Evolutionary conservation across 2,888 invertebrate genomes (phyloP).

Genomic region (Chaetogeoica ovagalla): DNA sequence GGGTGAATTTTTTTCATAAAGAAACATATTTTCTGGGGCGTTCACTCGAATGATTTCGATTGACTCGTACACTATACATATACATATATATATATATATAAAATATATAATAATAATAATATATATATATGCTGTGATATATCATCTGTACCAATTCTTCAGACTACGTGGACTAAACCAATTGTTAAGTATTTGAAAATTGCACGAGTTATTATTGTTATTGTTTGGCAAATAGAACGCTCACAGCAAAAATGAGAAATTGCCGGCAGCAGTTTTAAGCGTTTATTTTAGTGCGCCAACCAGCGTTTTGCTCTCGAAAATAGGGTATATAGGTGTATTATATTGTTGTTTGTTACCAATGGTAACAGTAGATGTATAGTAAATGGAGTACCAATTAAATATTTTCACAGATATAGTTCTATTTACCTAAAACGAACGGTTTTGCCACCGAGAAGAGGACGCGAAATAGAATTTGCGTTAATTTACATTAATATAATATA

Average conservation of each 20-base stretch:
- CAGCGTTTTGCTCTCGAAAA: background rate
- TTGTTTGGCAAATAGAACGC: conserved; percentile 21
- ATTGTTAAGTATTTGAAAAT: conserved; percentile 21
- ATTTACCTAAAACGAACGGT: background rate
- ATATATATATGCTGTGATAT: background rate
- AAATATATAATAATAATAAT: no score
- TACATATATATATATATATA: no score
- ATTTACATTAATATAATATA: background rate
- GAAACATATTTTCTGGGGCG: background rate
- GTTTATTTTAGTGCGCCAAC: background rate
- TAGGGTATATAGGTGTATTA: background rate
- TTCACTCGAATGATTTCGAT: background rate
- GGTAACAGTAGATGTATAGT: background rate
- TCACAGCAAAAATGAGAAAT: background rate
- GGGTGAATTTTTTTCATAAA: background rate
- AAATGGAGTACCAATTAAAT: background rate
- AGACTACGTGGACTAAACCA: conserved; percentile 5
- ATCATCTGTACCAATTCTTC: background rate
- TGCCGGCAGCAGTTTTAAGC: conserved; percentile 1
- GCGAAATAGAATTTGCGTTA: background rate
- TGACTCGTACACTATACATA: no score
- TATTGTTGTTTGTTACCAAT: background rate
- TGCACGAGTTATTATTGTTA: background rate
- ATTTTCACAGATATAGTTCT: background rate
- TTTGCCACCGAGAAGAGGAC: no score